Evolutionary conservation across 2,113 vertebrate genomes (phyloP).

Genomic region (Carollia perspicillata): DNA sequence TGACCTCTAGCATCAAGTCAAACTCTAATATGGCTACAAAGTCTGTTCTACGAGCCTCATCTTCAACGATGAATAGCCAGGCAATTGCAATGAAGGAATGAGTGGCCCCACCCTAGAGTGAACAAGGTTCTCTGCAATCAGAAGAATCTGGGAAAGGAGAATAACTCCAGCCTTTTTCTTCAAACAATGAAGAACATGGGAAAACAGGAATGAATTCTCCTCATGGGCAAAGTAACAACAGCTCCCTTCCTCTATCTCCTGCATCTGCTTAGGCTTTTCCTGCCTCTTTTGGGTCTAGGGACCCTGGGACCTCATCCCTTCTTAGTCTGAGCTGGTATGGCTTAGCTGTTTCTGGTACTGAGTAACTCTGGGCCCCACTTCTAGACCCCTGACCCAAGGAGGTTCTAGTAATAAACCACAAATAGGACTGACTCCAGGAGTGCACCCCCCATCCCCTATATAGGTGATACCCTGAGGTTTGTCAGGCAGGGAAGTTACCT

Average conservation of each 20-base stretch:
- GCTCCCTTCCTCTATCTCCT: not conserved
- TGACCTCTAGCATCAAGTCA: not conserved
- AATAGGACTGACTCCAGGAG: not conserved
- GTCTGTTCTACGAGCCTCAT: not conserved
- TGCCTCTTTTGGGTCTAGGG: not conserved
- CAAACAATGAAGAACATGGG: not conserved
- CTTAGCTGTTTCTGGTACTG: not conserved
- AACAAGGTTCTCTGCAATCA: not conserved
- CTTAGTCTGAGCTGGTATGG: not conserved
- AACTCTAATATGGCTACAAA: not conserved
- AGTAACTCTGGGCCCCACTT: not conserved
- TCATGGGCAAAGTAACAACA: not conserved
- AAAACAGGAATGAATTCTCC: not conserved
- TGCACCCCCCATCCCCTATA: not conserved
- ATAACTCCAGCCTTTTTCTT: not conserved
- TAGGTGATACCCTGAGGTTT: not conserved
- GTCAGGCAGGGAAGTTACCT: slow-evolving; percentile 85
- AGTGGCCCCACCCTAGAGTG: not conserved
- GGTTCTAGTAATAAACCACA: not conserved
- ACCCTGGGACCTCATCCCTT: not conserved
- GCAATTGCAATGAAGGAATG: not conserved
- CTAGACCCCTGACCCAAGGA: not conserved
- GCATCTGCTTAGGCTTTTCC: not conserved
- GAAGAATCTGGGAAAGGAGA: slow-evolving; percentile 29
- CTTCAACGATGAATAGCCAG: not conserved